Conservation (phyloP, 1,140 invertebrate species). For the Pinna nobilis region DNA sequence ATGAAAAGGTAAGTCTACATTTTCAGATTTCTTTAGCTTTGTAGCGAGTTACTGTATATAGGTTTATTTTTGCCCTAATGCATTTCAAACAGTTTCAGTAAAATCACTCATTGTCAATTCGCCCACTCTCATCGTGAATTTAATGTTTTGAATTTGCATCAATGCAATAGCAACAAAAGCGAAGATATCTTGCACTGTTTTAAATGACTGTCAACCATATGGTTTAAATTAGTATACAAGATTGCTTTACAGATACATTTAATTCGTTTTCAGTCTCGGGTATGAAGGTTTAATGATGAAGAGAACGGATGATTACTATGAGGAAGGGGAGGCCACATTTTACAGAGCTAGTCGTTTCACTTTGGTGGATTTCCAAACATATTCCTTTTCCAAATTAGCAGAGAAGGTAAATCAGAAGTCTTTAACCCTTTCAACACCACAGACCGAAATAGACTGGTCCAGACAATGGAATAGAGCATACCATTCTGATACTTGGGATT, state of each 20-base stretch:
- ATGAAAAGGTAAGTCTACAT: constrained; percentile 60
- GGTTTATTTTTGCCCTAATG: too few species aligned
- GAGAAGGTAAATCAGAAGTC: constrained; percentile 58
- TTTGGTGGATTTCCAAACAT: constrained; percentile 38
- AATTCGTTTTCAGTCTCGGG: constrained; percentile 60
- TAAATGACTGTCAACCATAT: too few species aligned
- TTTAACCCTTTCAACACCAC: too few species aligned
- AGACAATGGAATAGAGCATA: neutral
- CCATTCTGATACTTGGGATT: too few species aligned
- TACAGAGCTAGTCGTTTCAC: constrained; percentile 65
- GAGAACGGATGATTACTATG: constrained; percentile 59
- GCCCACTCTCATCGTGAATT: too few species aligned
- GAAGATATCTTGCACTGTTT: too few species aligned
- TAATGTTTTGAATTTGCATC: too few species aligned
- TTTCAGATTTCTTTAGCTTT: neutral
- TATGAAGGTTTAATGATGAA: constrained; percentile 67
- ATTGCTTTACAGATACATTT: neutral
- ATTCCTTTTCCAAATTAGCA: constrained; percentile 56
- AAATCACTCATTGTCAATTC: too few species aligned
- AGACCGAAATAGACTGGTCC: too few species aligned
- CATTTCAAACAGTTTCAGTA: too few species aligned
- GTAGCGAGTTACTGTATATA: too few species aligned
- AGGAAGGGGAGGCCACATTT: constrained; percentile 74
- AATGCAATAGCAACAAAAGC: too few species aligned
- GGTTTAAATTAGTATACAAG: neutral